Base-by-base conservation (phyloP, 1,140 invertebrate species). In the Eufriesea mexicana region DNA sequence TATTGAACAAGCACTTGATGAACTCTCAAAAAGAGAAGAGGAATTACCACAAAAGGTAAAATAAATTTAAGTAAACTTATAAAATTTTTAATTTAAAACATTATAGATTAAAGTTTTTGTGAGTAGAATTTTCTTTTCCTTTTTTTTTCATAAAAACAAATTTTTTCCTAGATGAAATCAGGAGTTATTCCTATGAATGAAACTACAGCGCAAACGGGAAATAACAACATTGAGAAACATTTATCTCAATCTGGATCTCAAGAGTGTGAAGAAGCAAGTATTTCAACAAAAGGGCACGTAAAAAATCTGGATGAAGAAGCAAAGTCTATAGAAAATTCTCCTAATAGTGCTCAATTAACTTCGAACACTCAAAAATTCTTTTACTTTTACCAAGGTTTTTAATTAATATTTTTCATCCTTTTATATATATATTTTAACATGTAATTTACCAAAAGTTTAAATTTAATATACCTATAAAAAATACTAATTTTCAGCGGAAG, bases 361-460 rank as follows among this genome's bases (percentile, higher is more conserved):
- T 84, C 76, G 10, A 70, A 73, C 35, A 73, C 84, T 35, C 86
- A 87, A 55, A 97, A 96, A 93, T 96, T 95, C 88, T 97, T 97
- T 93, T 98, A 98, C 91, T 98, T 98, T 92, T 98, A 98, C 94
- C 98, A 98, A 96, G 96, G 97, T 97, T 95, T 87, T 70, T 75
- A 61, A 55, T 61, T 5, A 28, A 28, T 68, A 14, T 45, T 16
- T 25, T 25, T 70, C 25, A 45, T 14, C 14, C 1, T 45, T 16
- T 8, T 0, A 59, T 28, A 45, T 62, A 47, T 45, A 7, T 51
- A 5, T 75, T 7, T 64, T 77, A 64, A 42, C 42, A 20, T 57
- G 62, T 67, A 45, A 59, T 64, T 80, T 75, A 35, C 68, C 76
- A 23, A 55, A 42, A 25, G 18, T 71, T n/a, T 25, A 9, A 5